phyloP scores from a whole-genome alignment of 2,797 vertebrate genomes.

The Vireo griseus region DNA sequence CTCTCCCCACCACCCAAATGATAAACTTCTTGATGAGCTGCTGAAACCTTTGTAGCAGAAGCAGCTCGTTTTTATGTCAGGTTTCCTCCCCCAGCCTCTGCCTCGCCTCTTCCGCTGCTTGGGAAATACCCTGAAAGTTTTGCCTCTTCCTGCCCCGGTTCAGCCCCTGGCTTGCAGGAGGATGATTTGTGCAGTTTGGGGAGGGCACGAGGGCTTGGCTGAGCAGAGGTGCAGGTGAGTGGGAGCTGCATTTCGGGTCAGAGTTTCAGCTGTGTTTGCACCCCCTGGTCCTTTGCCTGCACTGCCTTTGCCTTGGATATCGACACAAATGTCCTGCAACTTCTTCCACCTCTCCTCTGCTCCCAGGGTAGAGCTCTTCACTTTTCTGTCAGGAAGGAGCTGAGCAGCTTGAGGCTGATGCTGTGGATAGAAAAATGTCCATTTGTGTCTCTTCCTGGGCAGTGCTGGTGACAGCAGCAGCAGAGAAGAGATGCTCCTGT shows the following conservation, averaged over 20 bases:
- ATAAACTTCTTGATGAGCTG: not conserved
- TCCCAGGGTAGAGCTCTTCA: accelerated
- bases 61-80: not conserved
- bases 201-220: not conserved
- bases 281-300: not conserved
- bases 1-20: not conserved
- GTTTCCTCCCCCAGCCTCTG: not conserved
- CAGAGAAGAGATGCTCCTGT: not conserved
- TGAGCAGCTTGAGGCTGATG: not conserved
- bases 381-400: not conserved
- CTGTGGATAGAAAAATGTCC: accelerated
- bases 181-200: not conserved
- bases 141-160: not conserved
- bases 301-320: accelerated
- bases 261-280: not conserved
- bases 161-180: not conserved
- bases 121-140: not conserved
- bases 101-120: not conserved
- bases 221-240: not conserved
- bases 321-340: not conserved
- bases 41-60: not conserved
- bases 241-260: not conserved
- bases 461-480: not conserved
- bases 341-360: not conserved
- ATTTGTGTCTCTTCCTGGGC: not conserved